These are phyloP conservation scores for Poecilia latipinna DNA, from an alignment of 2,113 vertebrate genomes.

Conservation along the genomic window DNA sequence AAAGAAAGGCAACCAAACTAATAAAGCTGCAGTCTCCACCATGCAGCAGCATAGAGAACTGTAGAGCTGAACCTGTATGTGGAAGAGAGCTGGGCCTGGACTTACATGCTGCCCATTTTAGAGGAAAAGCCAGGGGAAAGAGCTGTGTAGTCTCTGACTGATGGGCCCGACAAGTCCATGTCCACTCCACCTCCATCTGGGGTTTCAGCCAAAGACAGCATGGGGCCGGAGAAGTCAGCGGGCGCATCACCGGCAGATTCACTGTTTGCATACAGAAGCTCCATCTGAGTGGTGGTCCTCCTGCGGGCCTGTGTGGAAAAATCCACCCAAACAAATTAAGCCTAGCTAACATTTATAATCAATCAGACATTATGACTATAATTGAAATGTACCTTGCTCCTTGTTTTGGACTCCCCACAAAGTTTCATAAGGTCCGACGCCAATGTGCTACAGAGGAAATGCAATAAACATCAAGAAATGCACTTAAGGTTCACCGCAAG, in stretches of 20 bases:
- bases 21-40: slow-evolving; percentile 31
- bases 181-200: slow-evolving; percentile 77
- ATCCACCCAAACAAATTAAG: accelerated
- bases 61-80: slow-evolving; percentile 29
- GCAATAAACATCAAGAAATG: not conserved
- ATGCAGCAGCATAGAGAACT: slow-evolving; percentile 28
- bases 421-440: slow-evolving; percentile 93
- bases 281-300: slow-evolving; percentile 96
- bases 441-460: slow-evolving; percentile 78
- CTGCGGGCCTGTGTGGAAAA: slow-evolving; percentile 86
- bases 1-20: not conserved
- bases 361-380: not conserved
- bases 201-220: slow-evolving; percentile 82
- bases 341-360: not conserved
- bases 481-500: not conserved
- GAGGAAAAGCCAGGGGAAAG: slow-evolving; percentile 87
- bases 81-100: slow-evolving; percentile 66
- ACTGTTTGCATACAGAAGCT: slow-evolving; percentile 92
- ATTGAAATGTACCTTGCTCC: slow-evolving; percentile 86
- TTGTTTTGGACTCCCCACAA: slow-evolving; percentile 91
- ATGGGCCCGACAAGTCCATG: slow-evolving; percentile 79
- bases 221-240: slow-evolving; percentile 78
- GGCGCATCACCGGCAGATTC: slow-evolving; percentile 82
- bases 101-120: slow-evolving; percentile 97
- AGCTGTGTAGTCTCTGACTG: slow-evolving; percentile 86